Conservation (phyloP, 2,888 invertebrate species). For the Crocallis elinguaria region DNA sequence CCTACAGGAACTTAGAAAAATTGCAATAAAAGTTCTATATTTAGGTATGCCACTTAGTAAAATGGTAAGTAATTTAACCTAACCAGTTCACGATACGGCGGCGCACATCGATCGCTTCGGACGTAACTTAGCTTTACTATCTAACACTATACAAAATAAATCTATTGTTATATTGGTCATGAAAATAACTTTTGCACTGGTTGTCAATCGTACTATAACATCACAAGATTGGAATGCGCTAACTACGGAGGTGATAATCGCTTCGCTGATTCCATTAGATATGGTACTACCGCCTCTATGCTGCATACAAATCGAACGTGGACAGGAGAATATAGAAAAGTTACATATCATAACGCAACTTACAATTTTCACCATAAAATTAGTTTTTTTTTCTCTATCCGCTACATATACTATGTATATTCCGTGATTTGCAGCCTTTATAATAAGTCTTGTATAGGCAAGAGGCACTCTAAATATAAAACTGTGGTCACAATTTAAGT, state of each 20-base stretch:
- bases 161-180: conserved; percentile 69
- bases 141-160: conserved; percentile 67
- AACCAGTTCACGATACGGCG: conserved; percentile 57
- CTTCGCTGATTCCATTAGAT: neutral
- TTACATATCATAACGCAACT: conserved; percentile 85
- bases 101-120: conserved; percentile 49
- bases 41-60: conserved; percentile 83
- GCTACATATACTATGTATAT: conserved; percentile 83
- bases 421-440: conserved; percentile 85
- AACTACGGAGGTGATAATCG: conserved; percentile 53
- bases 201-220: conserved; percentile 35
- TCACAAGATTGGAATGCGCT: conserved; percentile 79
- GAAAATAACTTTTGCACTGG: conserved; percentile 65
- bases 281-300: conserved; percentile 18
- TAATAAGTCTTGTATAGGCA: conserved; percentile 85
- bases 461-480: conserved; percentile 88
- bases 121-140: conserved; percentile 61
- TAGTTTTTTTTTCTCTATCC: conserved; percentile 71
- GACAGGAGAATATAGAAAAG: conserved; percentile 50
- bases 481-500: conserved; percentile 84
- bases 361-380: conserved; percentile 86
- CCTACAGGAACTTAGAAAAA: conserved; percentile 84
- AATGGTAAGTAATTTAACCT: conserved; percentile 65
- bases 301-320: conserved; percentile 34
- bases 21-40: conserved; percentile 84